phyloP scores from a whole-genome alignment of 1,140 invertebrate genomes.

The Cyclargus thomasi region DNA sequence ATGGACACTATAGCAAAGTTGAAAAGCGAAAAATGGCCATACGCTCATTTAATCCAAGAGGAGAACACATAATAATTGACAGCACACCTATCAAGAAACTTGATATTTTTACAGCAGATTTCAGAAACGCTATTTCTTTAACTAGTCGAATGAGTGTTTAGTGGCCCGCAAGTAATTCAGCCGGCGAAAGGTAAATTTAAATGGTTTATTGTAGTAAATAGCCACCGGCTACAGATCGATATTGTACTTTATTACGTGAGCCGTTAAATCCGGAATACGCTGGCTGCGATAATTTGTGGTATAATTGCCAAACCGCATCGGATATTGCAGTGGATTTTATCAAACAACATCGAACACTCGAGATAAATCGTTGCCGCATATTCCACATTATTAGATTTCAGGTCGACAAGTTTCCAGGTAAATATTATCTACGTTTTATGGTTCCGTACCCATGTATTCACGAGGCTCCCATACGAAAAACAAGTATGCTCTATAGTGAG shows the following conservation, averaged over 20 bases:
- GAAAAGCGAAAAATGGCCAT: no score
- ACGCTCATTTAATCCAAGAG: no score
- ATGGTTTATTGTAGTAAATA: conserved; percentile 21
- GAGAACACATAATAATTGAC: no score
- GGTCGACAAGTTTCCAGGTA: background rate
- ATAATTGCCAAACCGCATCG: background rate
- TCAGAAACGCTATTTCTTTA: background rate
- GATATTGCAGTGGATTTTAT: conserved; percentile 3
- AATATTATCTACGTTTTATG: no score
- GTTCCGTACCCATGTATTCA: no score
- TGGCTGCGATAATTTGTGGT: conserved; percentile 4
- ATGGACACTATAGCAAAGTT: no score
- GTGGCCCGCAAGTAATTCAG: conserved; percentile 16
- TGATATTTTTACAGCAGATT: no score
- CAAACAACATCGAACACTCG: background rate
- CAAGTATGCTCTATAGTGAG: no score
- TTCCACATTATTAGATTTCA: background rate
- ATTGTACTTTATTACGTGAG: conserved; percentile 17
- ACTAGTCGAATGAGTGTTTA: conserved; percentile 11
- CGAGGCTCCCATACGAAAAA: no score
- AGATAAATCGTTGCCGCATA: background rate
- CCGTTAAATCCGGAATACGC: conserved; percentile 11
- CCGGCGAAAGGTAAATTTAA: conserved; percentile 21
- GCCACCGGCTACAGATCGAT: background rate
- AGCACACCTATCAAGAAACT: no score